Conservation (phyloP, 2,113 vertebrate genomes). For the Psilopsiagon aymara region DNA sequence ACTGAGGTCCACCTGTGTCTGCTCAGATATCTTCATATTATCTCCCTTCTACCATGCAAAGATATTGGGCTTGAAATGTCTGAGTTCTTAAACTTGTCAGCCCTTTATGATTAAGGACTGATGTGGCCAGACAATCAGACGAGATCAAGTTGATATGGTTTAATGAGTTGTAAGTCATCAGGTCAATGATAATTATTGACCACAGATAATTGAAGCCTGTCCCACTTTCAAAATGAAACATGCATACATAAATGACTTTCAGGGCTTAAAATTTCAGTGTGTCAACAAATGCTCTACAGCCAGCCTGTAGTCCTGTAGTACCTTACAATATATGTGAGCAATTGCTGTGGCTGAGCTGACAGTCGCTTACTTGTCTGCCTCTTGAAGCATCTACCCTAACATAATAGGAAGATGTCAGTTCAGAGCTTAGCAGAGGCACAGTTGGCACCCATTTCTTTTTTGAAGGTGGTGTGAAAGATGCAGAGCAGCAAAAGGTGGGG, state of each 20-base stretch:
- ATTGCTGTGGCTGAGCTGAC: background rate
- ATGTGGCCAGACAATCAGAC: background rate
- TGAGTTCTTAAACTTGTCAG: background rate
- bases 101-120: background rate
- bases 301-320: background rate
- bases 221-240: background rate
- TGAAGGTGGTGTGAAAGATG: background rate
- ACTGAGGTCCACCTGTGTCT: background rate
- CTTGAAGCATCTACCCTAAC: background rate
- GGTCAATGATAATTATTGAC: background rate
- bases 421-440: background rate
- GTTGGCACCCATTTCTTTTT: slow-evolving; percentile 8
- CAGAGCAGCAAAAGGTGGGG: background rate
- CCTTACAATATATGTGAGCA: background rate
- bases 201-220: background rate
- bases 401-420: background rate
- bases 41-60: background rate
- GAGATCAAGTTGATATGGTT: background rate
- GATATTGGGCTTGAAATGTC: background rate
- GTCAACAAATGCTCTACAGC: background rate
- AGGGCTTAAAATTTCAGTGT: background rate
- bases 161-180: background rate
- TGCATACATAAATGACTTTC: background rate
- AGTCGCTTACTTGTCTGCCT: background rate
- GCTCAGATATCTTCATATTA: background rate